Conservation (phyloP, 2,797 vertebrate genomes). For the Parotocinclus haroldoi region DNA sequence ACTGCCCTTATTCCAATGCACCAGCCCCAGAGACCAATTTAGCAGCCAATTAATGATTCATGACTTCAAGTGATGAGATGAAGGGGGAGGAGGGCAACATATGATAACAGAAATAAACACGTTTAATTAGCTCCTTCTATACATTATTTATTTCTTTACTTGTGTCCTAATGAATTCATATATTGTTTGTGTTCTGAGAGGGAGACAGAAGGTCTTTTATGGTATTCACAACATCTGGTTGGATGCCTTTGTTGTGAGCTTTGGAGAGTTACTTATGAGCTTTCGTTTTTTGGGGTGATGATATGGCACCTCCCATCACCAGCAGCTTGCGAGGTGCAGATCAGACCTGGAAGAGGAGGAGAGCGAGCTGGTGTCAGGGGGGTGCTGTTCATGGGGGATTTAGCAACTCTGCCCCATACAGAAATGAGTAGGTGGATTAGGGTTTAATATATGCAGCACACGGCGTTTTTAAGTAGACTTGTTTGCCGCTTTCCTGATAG, state of each 20-base stretch:
- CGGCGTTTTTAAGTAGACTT: constrained; percentile 68
- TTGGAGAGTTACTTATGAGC: constrained; percentile 37
- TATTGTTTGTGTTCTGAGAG: constrained; percentile 61
- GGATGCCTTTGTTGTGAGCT: constrained; percentile 70
- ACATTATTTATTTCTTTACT: constrained; percentile 85
- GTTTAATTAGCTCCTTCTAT: constrained; percentile 90
- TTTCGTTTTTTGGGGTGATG: constrained; percentile 43
- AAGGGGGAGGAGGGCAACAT: constrained; percentile 88
- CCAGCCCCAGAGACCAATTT: constrained; percentile 91
- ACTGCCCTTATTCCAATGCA: constrained; percentile 75
- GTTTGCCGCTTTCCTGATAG: constrained; percentile 76
- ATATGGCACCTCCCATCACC: constrained; percentile 53
- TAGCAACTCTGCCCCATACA: constrained; percentile 58
- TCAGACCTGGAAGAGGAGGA: constrained; percentile 41
- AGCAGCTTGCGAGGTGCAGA: constrained; percentile 60
- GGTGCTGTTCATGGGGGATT: constrained; percentile 62
- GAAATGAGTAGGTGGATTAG: constrained; percentile 63
- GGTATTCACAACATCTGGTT: constrained; percentile 77
- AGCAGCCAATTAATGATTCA: constrained; percentile 95
- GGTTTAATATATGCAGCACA: constrained; percentile 74
- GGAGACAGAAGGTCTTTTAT: constrained; percentile 60
- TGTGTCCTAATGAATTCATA: constrained; percentile 73
- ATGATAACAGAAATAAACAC: constrained; percentile 95
- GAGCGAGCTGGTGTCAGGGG: constrained; percentile 41
- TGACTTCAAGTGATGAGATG: constrained; percentile 88